Base-by-base conservation (phyloP, 2,797 vertebrate species). In the Acipenser oxyrinchus region DNA sequence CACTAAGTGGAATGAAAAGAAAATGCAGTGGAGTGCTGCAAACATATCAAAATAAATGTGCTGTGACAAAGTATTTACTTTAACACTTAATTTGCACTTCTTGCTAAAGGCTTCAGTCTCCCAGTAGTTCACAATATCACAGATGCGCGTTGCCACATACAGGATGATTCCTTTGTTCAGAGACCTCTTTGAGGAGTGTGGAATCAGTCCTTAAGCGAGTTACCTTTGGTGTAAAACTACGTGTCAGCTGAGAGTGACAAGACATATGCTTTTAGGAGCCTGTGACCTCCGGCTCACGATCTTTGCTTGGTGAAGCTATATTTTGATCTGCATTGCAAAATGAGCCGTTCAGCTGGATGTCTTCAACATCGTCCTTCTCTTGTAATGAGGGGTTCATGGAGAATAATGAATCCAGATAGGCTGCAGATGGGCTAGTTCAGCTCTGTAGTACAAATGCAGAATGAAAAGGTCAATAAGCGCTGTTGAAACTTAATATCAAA, bases 401-500 rank as follows among this genome's bases (percentile, higher is more conserved):
- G 55, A 75, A 82, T 84, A 83, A 84, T 83, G 83, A 78, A 66
- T 75, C 69, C n/a, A 74, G 79, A 83, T 78, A 83, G 76, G 67
- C 75, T 73, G 73, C 72, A 76, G 77, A 83, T 73, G 70, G 73
- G 79, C 80, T 72, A 72, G 73, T 78, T 78, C 70, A 68, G 73
- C 76, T 79, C 76, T 72, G 68, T 72, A 78, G 69, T 66, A 70
- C 77, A 79, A 81, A 78, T 73, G 74, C 76, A 76, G 66, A 76
- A 85, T 82, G 82, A 87, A 89, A 90, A 88, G 84, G 86, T 89
- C 85, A 89, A 84, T 82, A 83, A 85, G 83, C 81, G 83, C 75
- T 76, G 79, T 57, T 4, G 77, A 78, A 85, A 86, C 78, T 83
- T 87, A 83, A 87, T 85, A 85, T 83, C 79, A 84, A 85, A 81